Conservation (phyloP, 2,113 vertebrate genomes). For the Lutjanus erythropterus region DNA sequence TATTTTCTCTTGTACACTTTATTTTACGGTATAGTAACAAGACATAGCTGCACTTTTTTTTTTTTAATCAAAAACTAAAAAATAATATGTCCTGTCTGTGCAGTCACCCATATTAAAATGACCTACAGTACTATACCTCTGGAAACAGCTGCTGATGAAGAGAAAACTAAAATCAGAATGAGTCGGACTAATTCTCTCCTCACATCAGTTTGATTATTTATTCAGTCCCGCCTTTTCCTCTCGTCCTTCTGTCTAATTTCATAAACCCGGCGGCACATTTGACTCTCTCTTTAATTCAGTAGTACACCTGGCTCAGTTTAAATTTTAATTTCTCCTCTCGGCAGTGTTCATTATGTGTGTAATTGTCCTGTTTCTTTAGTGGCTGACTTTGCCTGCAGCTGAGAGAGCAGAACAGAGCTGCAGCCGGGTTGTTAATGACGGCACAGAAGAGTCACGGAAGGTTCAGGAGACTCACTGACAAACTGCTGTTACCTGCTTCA, state of each 20-base stretch:
- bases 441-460: slow-evolving; percentile 6
- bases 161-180: slow-evolving; percentile 16
- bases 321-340: slow-evolving; percentile 29
- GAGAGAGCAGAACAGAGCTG: slow-evolving; percentile 45
- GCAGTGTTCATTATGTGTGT: slow-evolving; percentile 39
- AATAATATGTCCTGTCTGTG: no score
- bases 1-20: no score
- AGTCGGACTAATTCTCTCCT: slow-evolving; percentile 7
- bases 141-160: not conserved
- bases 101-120: no score
- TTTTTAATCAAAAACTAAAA: no score
- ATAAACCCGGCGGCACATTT: slow-evolving; percentile 34
- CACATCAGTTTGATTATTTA: slow-evolving; percentile 26
- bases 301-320: slow-evolving; percentile 35
- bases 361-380: slow-evolving; percentile 50
- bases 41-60: no score
- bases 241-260: slow-evolving; percentile 44
- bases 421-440: slow-evolving; percentile 33
- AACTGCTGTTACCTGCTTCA: not conserved
- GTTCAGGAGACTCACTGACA: slow-evolving; percentile 3
- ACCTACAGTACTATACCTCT: no score
- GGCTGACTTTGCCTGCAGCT: slow-evolving; percentile 36
- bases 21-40: no score
- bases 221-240: slow-evolving; percentile 25
- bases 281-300: not conserved